Evolutionary conservation across 2,888 invertebrate species (phyloP), one percentile per base, ranked within the genome.

Genomic region (Rosalia funebris): DNA sequence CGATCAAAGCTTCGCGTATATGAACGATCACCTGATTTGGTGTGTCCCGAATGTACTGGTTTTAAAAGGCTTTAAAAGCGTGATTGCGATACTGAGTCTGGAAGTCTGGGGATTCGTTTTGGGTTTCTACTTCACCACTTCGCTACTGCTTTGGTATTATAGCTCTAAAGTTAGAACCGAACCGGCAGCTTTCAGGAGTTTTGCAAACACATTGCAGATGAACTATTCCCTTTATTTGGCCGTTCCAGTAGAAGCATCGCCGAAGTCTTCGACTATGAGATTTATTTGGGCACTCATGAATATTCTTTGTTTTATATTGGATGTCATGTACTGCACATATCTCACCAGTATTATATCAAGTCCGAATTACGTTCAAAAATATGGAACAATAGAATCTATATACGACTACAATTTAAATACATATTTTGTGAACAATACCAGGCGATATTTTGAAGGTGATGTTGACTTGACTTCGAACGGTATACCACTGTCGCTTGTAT

Each of bases 1-100:
- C 41, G 79, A 79, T 52, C 48, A 69, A 9, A 74, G 75, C 11
- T 41, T 68, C 4, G 70, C 77, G 1, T 77, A 77, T 56, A 63
- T 71, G 19, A 71, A 74, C 31, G 79, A 79, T 58, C 70, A 74
- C 5, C 61, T 77, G 10, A 65, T 72, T 0, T 77, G 76, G 73
- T 75, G 78, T 34, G 77, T 77, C 1, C 76, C 79, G 0, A 74
- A 77, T 53, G 75, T 77, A 2, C 64, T 68, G 12, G 32, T 66
- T 15, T 31, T 50, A 11, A 11, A 48, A 7, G 16, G 10, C 12
- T 7, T 25, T 5, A 25, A 25, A 7, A 25, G 25, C 25, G 3
- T 25, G 25, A 5, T 25, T 7, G 3, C 25, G 4, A 25, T 25
- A 5, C 25, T 25, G 4, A 25, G 7, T n/a, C n/a, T n/a, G n/a